Conservation (phyloP, 2,888 invertebrate genomes). For the Nemapogon koenigi region DNA sequence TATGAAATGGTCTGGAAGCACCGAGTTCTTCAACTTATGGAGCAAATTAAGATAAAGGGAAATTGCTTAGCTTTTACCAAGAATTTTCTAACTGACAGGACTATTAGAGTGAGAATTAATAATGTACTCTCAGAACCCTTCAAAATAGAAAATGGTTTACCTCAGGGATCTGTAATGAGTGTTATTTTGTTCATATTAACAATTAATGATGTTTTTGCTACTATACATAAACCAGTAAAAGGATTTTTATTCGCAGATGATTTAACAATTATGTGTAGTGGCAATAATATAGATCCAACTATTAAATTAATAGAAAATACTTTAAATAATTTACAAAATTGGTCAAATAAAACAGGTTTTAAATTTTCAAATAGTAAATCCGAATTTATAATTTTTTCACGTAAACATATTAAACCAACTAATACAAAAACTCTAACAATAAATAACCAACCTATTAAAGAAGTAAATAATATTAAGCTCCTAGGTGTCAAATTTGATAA, state of each 20-base stretch:
- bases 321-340: conserved; percentile 12
- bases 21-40: conserved; percentile 9
- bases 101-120: conserved; percentile 11
- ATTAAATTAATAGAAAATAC: conserved; percentile 13
- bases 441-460: conserved; percentile 10
- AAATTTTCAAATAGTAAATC: conserved; percentile 15
- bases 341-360: conserved; percentile 11
- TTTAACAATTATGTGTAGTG: conserved; percentile 11
- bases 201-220: conserved; percentile 13
- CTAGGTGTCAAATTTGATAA: conserved; percentile 14
- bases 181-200: conserved; percentile 15
- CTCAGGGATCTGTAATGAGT: conserved; percentile 12
- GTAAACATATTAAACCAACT: conserved; percentile 9
- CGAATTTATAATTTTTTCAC: conserved; percentile 14
- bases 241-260: conserved; percentile 14
- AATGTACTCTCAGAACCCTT: not conserved
- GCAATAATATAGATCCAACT: conserved; percentile 4
- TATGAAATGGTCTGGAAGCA: conserved; percentile 18
- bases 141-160: conserved; percentile 12
- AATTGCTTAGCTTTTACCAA: conserved; percentile 10
- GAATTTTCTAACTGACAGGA: conserved; percentile 12
- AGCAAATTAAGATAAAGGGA: conserved; percentile 10
- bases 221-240: conserved; percentile 12
- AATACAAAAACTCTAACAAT: no score
- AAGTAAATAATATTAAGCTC: conserved; percentile 13